Evolutionary conservation across 2,888 invertebrate species (phyloP).

Genomic region (Ephialtes manifestator): DNA sequence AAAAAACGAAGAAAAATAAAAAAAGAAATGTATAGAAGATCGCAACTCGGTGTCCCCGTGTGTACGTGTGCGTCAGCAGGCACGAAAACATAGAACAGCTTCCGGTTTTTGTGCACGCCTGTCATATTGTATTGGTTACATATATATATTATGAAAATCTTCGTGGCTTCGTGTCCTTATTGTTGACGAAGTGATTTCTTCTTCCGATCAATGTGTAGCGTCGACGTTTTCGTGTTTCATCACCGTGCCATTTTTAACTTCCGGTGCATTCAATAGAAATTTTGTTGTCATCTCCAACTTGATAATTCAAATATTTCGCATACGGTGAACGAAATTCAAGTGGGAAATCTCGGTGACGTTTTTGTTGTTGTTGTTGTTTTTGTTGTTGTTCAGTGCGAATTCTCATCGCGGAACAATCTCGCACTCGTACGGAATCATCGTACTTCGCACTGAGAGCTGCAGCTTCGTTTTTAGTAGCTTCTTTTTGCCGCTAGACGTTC

Average conservation of each 20-base stretch:
- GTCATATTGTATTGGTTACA: neutral
- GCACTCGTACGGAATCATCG: neutral
- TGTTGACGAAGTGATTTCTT: neutral
- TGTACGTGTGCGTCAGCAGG: constrained; percentile 1
- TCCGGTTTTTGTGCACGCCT: neutral
- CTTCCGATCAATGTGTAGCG: constrained; percentile 18
- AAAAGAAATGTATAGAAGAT: constrained; percentile 22
- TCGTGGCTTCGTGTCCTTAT: constrained; percentile 21
- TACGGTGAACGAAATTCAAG: neutral
- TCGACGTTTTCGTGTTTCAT: constrained; percentile 25
- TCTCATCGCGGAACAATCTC: neutral
- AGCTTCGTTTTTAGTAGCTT: neutral
- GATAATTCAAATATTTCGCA: constrained; percentile 2
- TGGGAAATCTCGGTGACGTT: neutral
- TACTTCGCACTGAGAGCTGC: constrained; percentile 3
- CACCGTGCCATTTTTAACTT: constrained; percentile 3
- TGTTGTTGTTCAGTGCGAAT: constrained; percentile 15
- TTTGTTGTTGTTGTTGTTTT: too few relatives aligned
- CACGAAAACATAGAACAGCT: constrained; percentile 10
- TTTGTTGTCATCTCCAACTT: neutral
- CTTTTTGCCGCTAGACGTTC: neutral
- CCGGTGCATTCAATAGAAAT: neutral
- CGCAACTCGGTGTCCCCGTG: neutral
- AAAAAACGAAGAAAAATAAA: too few relatives aligned
- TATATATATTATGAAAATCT: constrained; percentile 21